Evolutionary conservation across 1,140 invertebrate species (phyloP).

Genomic region (Rhopalosiphum padi): DNA sequence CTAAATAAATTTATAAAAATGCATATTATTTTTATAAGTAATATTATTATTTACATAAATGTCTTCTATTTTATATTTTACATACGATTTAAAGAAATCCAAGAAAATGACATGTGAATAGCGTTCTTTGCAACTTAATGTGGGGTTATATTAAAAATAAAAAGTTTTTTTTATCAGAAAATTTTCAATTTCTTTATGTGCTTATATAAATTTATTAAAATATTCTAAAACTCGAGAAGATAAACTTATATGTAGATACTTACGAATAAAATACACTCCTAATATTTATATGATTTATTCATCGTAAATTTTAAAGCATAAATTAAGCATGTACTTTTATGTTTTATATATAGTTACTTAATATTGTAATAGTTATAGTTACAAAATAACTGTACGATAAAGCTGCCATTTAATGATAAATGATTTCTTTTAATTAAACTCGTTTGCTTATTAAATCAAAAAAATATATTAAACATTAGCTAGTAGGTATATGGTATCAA

Average conservation of each 20-base stretch:
- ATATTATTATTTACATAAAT: background rate
- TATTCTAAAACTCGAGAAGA: background rate
- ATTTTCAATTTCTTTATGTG: background rate
- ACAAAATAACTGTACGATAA: background rate
- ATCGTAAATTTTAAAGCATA: background rate
- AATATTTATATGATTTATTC: background rate
- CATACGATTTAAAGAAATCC: background rate
- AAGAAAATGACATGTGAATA: background rate
- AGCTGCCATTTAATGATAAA: background rate
- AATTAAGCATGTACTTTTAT: background rate
- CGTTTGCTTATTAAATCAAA: background rate
- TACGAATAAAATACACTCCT: background rate
- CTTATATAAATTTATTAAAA: background rate
- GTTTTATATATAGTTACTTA: background rate
- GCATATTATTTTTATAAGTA: background rate
- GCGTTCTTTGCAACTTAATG: background rate
- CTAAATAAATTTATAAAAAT: background rate
- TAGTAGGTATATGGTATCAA: background rate
- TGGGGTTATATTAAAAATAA: background rate
- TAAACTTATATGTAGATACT: background rate
- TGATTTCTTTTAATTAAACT: background rate
- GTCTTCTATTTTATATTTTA: background rate
- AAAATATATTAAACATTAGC: background rate
- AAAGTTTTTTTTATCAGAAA: background rate
- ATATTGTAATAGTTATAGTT: background rate